phyloP scores from a whole-genome alignment of 1,140 invertebrate genomes.

The Drosophila rufa region DNA sequence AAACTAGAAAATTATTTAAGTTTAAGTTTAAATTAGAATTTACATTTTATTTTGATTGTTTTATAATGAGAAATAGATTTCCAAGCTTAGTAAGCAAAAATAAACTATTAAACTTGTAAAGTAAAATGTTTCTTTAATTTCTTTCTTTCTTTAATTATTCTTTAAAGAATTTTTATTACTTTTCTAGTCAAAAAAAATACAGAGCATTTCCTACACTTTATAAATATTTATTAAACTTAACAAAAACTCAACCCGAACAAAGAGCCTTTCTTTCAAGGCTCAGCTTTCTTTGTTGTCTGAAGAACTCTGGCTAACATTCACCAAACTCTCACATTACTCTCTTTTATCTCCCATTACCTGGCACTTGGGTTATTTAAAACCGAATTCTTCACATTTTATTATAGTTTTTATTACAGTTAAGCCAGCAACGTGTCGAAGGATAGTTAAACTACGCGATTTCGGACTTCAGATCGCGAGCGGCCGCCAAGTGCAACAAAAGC shows the following conservation, averaged over 20 bases:
- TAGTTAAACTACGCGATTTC: slow-evolving; percentile 42
- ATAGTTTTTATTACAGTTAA: not conserved
- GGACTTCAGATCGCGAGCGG: slow-evolving; percentile 24
- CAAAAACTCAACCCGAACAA: not conserved
- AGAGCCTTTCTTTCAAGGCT: not conserved
- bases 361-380: not conserved
- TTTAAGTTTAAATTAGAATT: not conserved
- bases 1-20: not conserved
- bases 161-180: too few species aligned
- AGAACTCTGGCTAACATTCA: not conserved
- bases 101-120: too few species aligned
- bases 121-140: too few species aligned
- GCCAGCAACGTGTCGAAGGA: slow-evolving; percentile 3
- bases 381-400: slow-evolving; percentile 35
- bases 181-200: too few species aligned
- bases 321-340: not conserved
- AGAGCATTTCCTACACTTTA: too few species aligned
- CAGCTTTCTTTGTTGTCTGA: not conserved
- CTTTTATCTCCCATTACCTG: slow-evolving; percentile 11
- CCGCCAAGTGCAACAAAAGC: slow-evolving; percentile 72
- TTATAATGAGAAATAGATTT: too few species aligned
- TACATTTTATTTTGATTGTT: too few species aligned
- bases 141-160: too few species aligned
- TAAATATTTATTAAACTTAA: not conserved
- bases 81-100: too few species aligned